Evolutionary conservation across 2,888 invertebrate genomes (phyloP).

Genomic region (Xanthorhoe spadicearia): DNA sequence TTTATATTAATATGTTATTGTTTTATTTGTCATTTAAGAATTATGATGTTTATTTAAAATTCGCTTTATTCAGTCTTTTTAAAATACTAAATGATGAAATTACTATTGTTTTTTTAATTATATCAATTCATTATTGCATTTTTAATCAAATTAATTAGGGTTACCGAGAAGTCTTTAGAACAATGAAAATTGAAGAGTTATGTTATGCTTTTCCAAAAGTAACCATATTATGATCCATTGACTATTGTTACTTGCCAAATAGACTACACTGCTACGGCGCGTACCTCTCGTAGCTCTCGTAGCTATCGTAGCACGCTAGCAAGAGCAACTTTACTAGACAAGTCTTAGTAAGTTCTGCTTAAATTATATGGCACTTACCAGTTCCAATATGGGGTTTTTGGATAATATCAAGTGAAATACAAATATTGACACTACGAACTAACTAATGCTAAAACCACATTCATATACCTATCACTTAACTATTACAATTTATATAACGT

Average conservation of each 20-base stretch:
- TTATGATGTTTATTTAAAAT: constrained; percentile 63
- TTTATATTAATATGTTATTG: constrained; percentile 36
- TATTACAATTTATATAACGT: constrained; percentile 56
- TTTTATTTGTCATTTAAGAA: constrained; percentile 48
- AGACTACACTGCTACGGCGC: background rate
- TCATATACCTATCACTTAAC: constrained; percentile 34
- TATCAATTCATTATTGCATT: background rate
- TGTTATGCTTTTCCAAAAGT: background rate
- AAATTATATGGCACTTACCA: constrained; percentile 5
- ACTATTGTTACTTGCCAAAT: background rate
- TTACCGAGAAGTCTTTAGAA: background rate
- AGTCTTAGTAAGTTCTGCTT: background rate
- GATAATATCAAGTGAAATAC: constrained; percentile 2
- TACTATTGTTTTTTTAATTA: background rate
- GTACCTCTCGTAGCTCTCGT: background rate
- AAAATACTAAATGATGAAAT: constrained; percentile 24
- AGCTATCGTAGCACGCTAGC: background rate
- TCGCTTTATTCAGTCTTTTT: constrained; percentile 81
- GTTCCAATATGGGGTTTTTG: constrained; percentile 6
- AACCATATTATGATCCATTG: background rate
- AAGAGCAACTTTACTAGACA: background rate
- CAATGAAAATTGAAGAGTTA: background rate
- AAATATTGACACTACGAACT: constrained; percentile 19
- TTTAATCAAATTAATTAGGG: background rate
- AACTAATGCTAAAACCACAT: constrained; percentile 40